A percentile compares a stretch with the other conserved stretches of the same genome.
These are phyloP conservation scores for Prosopocoilus inquinatus DNA, from an alignment of 2,888 invertebrate species.

Conservation along the genomic window DNA sequence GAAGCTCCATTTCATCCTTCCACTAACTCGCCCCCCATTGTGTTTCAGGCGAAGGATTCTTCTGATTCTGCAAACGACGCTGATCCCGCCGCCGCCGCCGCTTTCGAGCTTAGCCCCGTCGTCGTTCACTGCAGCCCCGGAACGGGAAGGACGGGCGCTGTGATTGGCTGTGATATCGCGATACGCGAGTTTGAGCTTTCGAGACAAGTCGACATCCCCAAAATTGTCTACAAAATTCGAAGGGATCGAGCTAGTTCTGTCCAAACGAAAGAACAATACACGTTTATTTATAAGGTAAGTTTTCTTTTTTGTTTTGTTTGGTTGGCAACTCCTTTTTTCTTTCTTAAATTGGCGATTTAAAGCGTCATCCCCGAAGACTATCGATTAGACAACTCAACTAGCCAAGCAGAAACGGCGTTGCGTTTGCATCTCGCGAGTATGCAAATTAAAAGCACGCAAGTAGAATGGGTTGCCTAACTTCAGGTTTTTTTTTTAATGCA, in stretches of 20 bases:
- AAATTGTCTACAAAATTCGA: slow-evolving; percentile 78
- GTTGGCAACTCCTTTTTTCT: neutral
- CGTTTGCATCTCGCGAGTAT: too few relatives aligned
- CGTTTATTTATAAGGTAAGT: slow-evolving; percentile 84
- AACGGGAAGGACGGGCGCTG: slow-evolving; percentile 84
- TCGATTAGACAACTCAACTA: too few relatives aligned
- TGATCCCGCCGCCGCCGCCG: slow-evolving; percentile 28
- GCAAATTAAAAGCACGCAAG: too few relatives aligned
- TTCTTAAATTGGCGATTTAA: too few relatives aligned
- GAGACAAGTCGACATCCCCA: slow-evolving; percentile 80
- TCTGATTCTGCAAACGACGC: slow-evolving; percentile 34
- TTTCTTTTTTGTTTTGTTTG: slow-evolving; percentile 1
- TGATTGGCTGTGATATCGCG: slow-evolving; percentile 82
- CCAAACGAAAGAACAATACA: slow-evolving; percentile 88
- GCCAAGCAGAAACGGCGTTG: too few relatives aligned
- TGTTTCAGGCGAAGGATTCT: slow-evolving; percentile 31
- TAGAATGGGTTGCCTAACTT: too few relatives aligned
- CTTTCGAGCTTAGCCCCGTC: slow-evolving; percentile 62
- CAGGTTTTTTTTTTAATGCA: too few relatives aligned
- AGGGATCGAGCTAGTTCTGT: slow-evolving; percentile 87
- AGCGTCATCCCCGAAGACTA: too few relatives aligned
- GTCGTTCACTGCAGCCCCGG: slow-evolving; percentile 86
- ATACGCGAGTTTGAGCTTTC: slow-evolving; percentile 83
- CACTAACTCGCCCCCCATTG: neutral
- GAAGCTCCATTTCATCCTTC: neutral